A percentile compares a stretch with the other conserved stretches of the same genome.
Conservation (phyloP, 2,888 invertebrate species). For the Chydorus sphaericus region DNA sequence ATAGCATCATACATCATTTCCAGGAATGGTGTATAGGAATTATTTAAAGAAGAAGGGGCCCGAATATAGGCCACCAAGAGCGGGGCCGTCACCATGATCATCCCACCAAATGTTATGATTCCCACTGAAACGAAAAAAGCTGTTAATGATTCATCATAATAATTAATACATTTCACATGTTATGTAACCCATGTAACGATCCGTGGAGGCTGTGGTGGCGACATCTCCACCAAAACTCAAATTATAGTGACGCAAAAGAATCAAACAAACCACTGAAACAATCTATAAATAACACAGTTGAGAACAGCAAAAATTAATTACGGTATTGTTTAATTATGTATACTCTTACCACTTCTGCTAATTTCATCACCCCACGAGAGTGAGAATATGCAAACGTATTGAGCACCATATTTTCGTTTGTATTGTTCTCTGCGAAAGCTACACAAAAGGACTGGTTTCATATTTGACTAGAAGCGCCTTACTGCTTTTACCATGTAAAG, state of each 20-base stretch:
- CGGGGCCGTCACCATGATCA: background rate
- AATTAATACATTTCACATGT: background rate
- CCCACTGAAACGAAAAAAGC: background rate
- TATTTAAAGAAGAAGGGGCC: background rate
- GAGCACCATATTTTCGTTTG: background rate
- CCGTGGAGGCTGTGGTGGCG: background rate
- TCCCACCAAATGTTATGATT: slow-evolving; percentile 1
- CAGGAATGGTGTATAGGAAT: background rate
- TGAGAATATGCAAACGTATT: background rate
- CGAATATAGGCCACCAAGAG: background rate
- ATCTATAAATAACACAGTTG: background rate
- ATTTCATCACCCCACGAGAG: background rate
- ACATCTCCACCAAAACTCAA: slow-evolving; percentile 1
- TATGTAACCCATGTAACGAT: background rate
- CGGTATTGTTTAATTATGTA: background rate
- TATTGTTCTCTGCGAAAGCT: too few relatives aligned
- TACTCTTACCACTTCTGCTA: slow-evolving; percentile 1
- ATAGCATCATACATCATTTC: slow-evolving; percentile 14
- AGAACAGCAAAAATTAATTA: background rate
- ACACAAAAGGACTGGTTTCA: too few relatives aligned
- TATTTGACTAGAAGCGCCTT: too few relatives aligned
- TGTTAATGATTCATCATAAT: background rate
- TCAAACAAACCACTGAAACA: background rate
- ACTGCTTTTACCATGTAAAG: too few relatives aligned
- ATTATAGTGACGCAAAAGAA: background rate